phyloP scores from a whole-genome alignment of 2,888 invertebrate species.

The Archips xylosteana region DNA sequence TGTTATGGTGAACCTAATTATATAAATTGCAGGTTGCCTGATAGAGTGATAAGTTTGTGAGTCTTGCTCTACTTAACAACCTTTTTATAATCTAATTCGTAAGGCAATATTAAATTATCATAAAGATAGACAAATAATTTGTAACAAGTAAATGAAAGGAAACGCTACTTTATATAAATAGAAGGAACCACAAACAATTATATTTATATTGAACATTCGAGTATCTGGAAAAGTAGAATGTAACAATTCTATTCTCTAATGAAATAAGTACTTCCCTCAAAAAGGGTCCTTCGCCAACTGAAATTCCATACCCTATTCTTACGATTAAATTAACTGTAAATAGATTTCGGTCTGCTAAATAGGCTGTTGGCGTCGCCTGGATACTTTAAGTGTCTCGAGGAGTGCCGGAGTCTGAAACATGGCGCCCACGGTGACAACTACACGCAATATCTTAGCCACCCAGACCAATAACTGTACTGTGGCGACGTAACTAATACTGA shows the following conservation, averaged over 20 bases:
- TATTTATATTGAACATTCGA: neutral
- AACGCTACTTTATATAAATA: neutral
- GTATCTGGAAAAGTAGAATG: neutral
- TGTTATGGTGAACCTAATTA: no score
- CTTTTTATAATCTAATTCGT: no score
- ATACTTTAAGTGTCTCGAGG: conserved; percentile 28
- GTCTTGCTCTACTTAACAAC: no score
- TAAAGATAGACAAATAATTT: neutral
- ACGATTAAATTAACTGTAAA: conserved; percentile 34
- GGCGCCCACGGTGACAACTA: conserved; percentile 66
- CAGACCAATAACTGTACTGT: conserved; percentile 74
- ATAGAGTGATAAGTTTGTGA: no score
- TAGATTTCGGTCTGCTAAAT: conserved; percentile 33
- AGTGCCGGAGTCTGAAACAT: conserved; percentile 25
- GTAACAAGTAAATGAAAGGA: no score
- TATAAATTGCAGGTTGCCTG: no score
- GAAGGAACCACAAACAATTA: neutral
- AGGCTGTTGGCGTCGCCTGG: conserved; percentile 32
- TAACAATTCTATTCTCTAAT: conserved; percentile 19
- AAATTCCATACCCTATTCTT: conserved; percentile 12
- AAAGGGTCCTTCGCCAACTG: conserved; percentile 12
- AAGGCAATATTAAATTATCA: no score
- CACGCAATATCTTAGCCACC: conserved; percentile 77
- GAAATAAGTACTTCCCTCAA: conserved; percentile 13
- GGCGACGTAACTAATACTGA: conserved; percentile 46